Conservation (phyloP, 2,888 invertebrate genomes). For the Kryphioiulus occultus region DNA sequence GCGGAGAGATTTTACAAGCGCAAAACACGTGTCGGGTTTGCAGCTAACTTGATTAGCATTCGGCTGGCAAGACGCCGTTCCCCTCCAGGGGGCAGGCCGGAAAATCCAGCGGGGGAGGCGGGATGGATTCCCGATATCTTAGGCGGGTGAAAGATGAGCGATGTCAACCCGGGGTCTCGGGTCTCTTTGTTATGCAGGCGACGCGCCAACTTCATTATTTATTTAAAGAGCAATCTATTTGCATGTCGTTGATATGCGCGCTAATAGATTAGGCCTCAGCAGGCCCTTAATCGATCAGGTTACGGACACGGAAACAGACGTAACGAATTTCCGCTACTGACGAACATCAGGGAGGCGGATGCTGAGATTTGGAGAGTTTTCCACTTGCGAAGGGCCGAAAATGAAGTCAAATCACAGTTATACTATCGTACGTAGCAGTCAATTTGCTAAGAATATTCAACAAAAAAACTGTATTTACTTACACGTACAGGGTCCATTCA, state of each 20-base stretch:
- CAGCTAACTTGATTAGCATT: conserved; percentile 43
- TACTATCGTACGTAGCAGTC: too few relatives aligned
- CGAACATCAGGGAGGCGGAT: too few relatives aligned
- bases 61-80: not conserved
- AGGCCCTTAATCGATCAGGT: not conserved
- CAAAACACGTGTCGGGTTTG: conserved; percentile 41
- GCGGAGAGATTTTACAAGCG: conserved; percentile 47
- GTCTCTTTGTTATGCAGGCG: not conserved
- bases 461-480: too few relatives aligned
- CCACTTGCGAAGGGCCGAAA: too few relatives aligned
- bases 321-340: not conserved
- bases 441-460: too few relatives aligned
- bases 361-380: too few relatives aligned
- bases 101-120: not conserved
- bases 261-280: conserved; percentile 5
- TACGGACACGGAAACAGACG: not conserved
- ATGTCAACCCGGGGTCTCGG: not conserved
- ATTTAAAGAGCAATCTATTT: not conserved
- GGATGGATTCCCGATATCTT: not conserved
- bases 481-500: too few relatives aligned
- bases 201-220: not conserved
- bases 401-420: too few relatives aligned
- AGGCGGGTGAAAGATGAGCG: conserved; percentile 1
- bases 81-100: not conserved
- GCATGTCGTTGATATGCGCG: conserved; percentile 5